These are phyloP conservation scores for Neoniphon sammara DNA, from an alignment of 2,797 vertebrate species.

Conservation along the genomic window DNA sequence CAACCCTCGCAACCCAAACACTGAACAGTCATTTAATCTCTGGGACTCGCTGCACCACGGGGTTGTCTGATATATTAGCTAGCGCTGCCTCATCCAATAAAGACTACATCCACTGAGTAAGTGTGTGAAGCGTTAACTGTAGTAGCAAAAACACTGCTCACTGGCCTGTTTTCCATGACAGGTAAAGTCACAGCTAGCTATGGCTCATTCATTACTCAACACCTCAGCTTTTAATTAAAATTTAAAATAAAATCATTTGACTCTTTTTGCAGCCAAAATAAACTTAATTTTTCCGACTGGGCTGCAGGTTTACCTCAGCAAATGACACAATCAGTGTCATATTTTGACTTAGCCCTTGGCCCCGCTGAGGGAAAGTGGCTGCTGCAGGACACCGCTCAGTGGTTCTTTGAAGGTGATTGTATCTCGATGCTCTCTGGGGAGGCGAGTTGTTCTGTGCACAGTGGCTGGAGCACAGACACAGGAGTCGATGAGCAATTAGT, in stretches of 20 bases:
- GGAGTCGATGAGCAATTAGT: constrained; percentile 65
- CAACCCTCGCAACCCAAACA: constrained; percentile 72
- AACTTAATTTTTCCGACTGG: constrained; percentile 25
- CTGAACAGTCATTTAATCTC: constrained; percentile 75
- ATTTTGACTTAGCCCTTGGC: constrained; percentile 32
- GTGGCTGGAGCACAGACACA: constrained; percentile 53
- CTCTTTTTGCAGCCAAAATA: constrained; percentile 47
- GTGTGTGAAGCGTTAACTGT: constrained; percentile 45
- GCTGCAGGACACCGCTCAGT: constrained; percentile 36
- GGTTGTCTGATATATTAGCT: constrained; percentile 72
- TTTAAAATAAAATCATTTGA: constrained; percentile 39
- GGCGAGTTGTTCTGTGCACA: constrained; percentile 56
- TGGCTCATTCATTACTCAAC: constrained; percentile 56
- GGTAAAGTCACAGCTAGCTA: constrained; percentile 20
- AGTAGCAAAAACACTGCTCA: constrained; percentile 34
- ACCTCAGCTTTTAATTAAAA: constrained; percentile 30
- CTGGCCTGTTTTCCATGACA: constrained; percentile 37
- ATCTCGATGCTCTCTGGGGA: constrained; percentile 66
- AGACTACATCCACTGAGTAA: constrained; percentile 40
- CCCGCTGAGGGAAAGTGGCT: constrained; percentile 38
- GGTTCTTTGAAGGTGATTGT: constrained; percentile 57
- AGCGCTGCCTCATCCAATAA: constrained; percentile 65
- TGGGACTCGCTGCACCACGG: constrained; percentile 65
- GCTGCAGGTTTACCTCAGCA: constrained; percentile 32
- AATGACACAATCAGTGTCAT: constrained; percentile 38